These are phyloP conservation scores for Terrapene triunguis DNA, from an alignment of 2,113 vertebrate species.

Conservation along the genomic window DNA sequence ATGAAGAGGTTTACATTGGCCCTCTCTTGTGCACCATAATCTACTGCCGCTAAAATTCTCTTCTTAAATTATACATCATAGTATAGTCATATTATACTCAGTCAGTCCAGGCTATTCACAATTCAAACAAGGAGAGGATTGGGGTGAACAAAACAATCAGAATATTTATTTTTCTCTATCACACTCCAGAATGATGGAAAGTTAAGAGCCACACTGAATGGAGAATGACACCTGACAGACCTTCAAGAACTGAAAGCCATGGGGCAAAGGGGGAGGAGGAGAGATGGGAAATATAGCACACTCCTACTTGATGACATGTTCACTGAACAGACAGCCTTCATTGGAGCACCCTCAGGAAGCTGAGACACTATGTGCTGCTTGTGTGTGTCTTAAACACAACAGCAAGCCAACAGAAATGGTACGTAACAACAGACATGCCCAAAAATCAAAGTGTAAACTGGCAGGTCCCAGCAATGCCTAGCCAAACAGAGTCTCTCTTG, in stretches of 20 bases:
- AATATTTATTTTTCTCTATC: neutral
- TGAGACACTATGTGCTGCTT: neutral
- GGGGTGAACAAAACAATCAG: neutral
- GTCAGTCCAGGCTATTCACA: neutral
- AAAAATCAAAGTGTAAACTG: neutral
- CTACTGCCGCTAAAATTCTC: neutral
- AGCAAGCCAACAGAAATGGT: neutral
- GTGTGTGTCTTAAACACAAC: neutral
- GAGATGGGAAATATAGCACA: neutral
- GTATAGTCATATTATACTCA: neutral
- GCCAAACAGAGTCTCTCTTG: accelerated
- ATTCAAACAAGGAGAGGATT: neutral
- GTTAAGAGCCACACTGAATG: neutral
- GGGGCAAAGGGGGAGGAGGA: neutral
- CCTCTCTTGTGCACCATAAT: neutral
- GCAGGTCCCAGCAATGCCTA: accelerated
- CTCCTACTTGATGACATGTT: neutral
- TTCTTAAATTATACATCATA: accelerated
- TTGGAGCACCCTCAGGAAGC: neutral
- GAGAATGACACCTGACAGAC: neutral
- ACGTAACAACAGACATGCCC: neutral
- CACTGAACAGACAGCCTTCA: neutral
- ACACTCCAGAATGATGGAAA: neutral
- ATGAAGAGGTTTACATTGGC: accelerated
- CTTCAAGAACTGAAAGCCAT: neutral